Conservation (phyloP, 2,797 vertebrate genomes). For the Peromyscus nudipes region DNA sequence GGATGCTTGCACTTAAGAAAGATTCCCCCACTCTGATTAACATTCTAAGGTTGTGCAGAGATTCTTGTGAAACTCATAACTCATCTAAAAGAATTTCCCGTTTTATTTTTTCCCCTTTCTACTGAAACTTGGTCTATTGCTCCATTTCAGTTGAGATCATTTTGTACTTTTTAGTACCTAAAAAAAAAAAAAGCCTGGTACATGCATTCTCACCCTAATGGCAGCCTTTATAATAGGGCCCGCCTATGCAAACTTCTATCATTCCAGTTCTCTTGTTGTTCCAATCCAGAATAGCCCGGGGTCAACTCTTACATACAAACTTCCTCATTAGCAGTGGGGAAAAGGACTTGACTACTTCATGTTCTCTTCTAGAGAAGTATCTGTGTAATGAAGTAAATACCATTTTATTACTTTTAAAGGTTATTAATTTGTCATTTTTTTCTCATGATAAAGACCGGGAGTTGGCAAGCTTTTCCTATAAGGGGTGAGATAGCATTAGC, state of each 20-base stretch:
- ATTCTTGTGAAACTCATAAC: too few species aligned
- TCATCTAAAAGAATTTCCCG: not conserved
- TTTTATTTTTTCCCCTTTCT: not conserved
- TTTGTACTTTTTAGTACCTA: not conserved
- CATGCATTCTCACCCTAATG: not conserved
- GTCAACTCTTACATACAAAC: not conserved
- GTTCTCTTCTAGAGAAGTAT: not conserved
- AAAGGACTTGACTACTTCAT: not conserved
- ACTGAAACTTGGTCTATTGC: rapidly evolving
- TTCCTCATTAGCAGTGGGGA: not conserved
- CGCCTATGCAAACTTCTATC: rapidly evolving
- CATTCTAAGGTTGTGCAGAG: not conserved
- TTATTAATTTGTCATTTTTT: constrained; percentile 13
- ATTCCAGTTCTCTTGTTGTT: not conserved
- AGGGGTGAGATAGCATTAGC: too few species aligned
- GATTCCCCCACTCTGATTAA: too few species aligned
- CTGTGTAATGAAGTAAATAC: not conserved
- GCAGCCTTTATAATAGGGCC: not conserved
- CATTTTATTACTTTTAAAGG: not conserved
- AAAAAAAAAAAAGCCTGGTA: not conserved
- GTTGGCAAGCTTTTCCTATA: not conserved
- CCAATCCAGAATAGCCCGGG: not conserved
- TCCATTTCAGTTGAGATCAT: not conserved
- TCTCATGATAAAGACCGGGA: not conserved
- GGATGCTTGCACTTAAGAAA: too few species aligned